Evolutionary conservation across 2,888 invertebrate species (phyloP), one percentile per base, ranked within the genome.

Genomic region (Orthosia gothica): DNA sequence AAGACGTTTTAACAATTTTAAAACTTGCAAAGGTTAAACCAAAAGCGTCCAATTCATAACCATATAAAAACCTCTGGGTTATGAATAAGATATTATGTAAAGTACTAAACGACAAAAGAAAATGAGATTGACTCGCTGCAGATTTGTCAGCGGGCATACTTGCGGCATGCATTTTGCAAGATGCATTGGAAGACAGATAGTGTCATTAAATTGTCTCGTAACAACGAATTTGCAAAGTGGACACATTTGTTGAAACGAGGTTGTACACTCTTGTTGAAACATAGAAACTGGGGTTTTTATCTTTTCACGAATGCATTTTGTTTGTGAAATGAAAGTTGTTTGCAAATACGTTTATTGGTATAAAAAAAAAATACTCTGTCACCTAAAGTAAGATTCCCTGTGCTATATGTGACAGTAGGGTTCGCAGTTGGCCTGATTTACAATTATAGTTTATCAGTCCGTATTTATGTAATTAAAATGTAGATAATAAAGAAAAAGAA

Each of bases 201-300:
- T 61, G 79, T 74, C 70, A 79, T 82, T 70, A 82, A 81, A 82
- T 79, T 74, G 70, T 82, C 82, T 79, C 57, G 79, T 82, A 70
- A 74, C 74, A 81, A 62, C 54, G 57, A 80, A 70, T 82, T 83
- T 83, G 70, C 64, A 83, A 59, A 70, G 40, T 76, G 75, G 49
- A 80, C 62, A 70, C 45, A 69, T 74, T 80, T 80, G 64, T 54
- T 57, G 40, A 32, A 63, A 78, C 32, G 45, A 69, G 18, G 49
- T 79, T 52, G 32, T 18, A n/a, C 20, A 32, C 13, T 59, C 52
- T 55, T 32, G 66, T 26, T 62, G 15, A 18, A 55, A 67, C 70
- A 66, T 58, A 49, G 47, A 55, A 62, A 69, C n/a, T 11, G 2
- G 23, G 52, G 50, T 40, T 70, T 64, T 65, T n/a, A n/a, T 52